Evolutionary conservation across 2,888 invertebrate species (phyloP).

Genomic region (Anagyrus pseudococci): DNA sequence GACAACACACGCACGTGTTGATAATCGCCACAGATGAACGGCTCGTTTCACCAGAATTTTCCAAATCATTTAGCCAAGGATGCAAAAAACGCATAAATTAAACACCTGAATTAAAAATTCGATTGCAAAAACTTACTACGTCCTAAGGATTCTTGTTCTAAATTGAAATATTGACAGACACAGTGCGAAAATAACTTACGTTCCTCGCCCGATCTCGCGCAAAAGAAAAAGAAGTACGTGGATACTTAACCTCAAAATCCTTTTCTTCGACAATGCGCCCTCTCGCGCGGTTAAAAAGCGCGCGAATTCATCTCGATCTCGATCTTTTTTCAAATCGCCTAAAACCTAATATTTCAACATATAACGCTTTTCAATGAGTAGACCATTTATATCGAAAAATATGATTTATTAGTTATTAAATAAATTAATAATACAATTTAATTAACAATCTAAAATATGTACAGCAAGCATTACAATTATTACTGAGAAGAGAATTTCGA

Average conservation of each 20-base stretch:
- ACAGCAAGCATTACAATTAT: background rate
- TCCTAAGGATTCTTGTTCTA: too few relatives aligned
- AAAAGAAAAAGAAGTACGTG: slow-evolving; percentile 20
- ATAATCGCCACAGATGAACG: too few relatives aligned
- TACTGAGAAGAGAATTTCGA: background rate
- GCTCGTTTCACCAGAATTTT: too few relatives aligned
- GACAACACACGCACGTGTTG: slow-evolving; percentile 27
- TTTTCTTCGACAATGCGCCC: slow-evolving; percentile 16
- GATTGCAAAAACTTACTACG: too few relatives aligned
- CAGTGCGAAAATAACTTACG: slow-evolving; percentile 29
- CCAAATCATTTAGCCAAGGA: too few relatives aligned
- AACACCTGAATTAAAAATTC: too few relatives aligned
- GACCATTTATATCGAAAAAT: slow-evolving; percentile 2
- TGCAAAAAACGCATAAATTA: too few relatives aligned
- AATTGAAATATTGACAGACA: too few relatives aligned
- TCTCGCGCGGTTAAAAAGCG: too few relatives aligned
- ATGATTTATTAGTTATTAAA: slow-evolving; percentile 5
- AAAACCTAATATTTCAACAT: background rate
- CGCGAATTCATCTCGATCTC: too few relatives aligned
- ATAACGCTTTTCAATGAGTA: too few relatives aligned
- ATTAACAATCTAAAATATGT: background rate
- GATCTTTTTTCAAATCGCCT: too few relatives aligned
- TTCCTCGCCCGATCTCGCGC: slow-evolving; percentile 17
- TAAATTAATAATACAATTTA: background rate
- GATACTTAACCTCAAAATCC: slow-evolving; percentile 28